Evolutionary conservation across 2,888 invertebrate genomes (phyloP), one percentile per base, ranked within the genome.

Genomic region (Caradrina clavipalpis): DNA sequence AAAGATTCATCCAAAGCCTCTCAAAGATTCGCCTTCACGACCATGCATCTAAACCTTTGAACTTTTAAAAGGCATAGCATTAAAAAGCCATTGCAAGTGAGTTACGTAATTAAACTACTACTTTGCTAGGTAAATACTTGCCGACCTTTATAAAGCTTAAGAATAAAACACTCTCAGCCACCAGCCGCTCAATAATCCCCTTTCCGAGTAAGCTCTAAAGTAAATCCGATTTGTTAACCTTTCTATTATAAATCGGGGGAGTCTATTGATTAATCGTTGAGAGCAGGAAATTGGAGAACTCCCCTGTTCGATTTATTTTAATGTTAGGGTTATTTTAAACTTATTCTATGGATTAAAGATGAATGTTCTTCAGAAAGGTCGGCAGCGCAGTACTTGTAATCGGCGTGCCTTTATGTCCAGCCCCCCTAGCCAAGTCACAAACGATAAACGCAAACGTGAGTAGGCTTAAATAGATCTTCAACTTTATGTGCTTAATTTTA

Each of bases 211-310:
- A 77, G 11, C 39, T 31, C 21, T n/a, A 39, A 45, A 66, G 39
- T 56, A 47, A 61, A 78, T 77, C 53, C 22, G 50, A 54, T 73
- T 58, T 72, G 50, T 50, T 54, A 47, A 54, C 54, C 45, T 54
- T 76, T 50, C 10, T 22, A 76, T 70, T 74, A 55, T 76, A 70
- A 69, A 74, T 76, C 17, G 58, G 39, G 19, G 13, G 17, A 50
- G 5, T 42, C 21, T 8, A 57, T 74, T 70, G 72, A 76, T 70
- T 31, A 55, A 70, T 64, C 39, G 49, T 22, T 50, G 11, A 17
- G 22, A 49, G 53, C 3, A 57, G 26, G 49, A 51, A 63, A 42
- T 53, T n/a, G 31, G 17, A 22, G 21, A 60, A 19, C 17, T 2
- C 5, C 19, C 13, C 13, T 11, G 13, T 19, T 3, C 17, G 11